Percentiles rank a stretch among this genome's conserved stretches.
Conservation (phyloP, 2,888 invertebrate species). For the Platypus cylindrus region DNA sequence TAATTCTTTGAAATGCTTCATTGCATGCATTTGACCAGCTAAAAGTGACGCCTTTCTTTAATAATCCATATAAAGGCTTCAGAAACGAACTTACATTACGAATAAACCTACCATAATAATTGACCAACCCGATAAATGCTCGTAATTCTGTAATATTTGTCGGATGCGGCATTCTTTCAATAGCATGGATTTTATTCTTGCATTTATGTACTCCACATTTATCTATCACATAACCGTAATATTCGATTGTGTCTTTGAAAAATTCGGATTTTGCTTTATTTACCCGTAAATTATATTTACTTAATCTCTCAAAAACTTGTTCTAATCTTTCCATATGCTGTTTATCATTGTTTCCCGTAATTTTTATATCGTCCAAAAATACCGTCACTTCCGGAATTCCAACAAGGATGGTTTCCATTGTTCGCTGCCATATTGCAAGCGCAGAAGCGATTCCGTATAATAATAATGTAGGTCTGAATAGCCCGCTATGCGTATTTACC, state of each 20-base stretch:
- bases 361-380: conserved; percentile 22
- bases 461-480: too few relatives aligned
- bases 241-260: conserved; percentile 7
- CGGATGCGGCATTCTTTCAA: conserved; percentile 11
- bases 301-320: conserved; percentile 11
- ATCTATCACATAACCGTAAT: conserved; percentile 6
- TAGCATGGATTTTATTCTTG: conserved; percentile 10
- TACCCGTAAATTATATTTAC: conserved; percentile 12
- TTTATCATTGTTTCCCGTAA: conserved; percentile 10
- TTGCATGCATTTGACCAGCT: conserved; percentile 9
- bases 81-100: conserved; percentile 13
- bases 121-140: conserved; percentile 14
- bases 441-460: conserved; percentile 21
- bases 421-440: conserved; percentile 26
- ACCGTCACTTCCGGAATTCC: conserved; percentile 19
- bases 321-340: conserved; percentile 10
- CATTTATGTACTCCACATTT: conserved; percentile 10
- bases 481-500: too few relatives aligned
- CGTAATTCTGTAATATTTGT: conserved; percentile 11
- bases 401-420: conserved; percentile 19
- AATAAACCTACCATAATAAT: conserved; percentile 16
- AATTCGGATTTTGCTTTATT: conserved; percentile 11
- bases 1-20: conserved; percentile 10
- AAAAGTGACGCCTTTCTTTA: conserved; percentile 11
- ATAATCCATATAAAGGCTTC: conserved; percentile 14